These are phyloP conservation scores for Macroteleia sp. DNA, from an alignment of 2,888 invertebrate genomes.

Conservation along the genomic window DNA sequence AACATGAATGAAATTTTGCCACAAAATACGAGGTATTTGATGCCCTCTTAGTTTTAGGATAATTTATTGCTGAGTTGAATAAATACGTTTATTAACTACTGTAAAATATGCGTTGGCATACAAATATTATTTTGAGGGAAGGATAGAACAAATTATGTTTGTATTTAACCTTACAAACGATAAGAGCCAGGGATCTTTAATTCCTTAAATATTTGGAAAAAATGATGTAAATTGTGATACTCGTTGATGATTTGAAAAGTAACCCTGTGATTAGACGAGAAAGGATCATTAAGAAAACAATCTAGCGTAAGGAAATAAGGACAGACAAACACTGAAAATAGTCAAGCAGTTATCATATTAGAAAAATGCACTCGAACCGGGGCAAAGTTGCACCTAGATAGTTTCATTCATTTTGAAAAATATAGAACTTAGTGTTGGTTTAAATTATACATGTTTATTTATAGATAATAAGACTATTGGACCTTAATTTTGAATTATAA, in stretches of 20 bases:
- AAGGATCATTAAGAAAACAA: too few relatives aligned
- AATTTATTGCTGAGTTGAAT: constrained; percentile 4
- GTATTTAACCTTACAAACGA: constrained; percentile 25
- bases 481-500: too few relatives aligned
- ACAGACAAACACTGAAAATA: too few relatives aligned
- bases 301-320: too few relatives aligned
- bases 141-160: constrained; percentile 15
- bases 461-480: too few relatives aligned
- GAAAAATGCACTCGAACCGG: too few relatives aligned
- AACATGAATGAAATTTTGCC: constrained; percentile 82
- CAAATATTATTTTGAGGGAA: constrained; percentile 12
- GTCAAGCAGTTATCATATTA: too few relatives aligned
- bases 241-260: constrained; percentile 44
- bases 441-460: too few relatives aligned
- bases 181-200: constrained; percentile 5
- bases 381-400: too few relatives aligned
- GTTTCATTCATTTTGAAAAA: too few relatives aligned
- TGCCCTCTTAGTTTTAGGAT: constrained; percentile 78
- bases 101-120: not conserved
- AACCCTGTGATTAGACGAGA: constrained; percentile 57
- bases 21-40: constrained; percentile 81
- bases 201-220: constrained; percentile 7
- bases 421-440: too few relatives aligned
- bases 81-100: constrained; percentile 6
- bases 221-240: constrained; percentile 56